Percentiles rank a stretch among this genome's conserved stretches.
These are phyloP conservation scores for Chorisops tibialis DNA, from an alignment of 2,888 invertebrate genomes.

Conservation along the genomic window DNA sequence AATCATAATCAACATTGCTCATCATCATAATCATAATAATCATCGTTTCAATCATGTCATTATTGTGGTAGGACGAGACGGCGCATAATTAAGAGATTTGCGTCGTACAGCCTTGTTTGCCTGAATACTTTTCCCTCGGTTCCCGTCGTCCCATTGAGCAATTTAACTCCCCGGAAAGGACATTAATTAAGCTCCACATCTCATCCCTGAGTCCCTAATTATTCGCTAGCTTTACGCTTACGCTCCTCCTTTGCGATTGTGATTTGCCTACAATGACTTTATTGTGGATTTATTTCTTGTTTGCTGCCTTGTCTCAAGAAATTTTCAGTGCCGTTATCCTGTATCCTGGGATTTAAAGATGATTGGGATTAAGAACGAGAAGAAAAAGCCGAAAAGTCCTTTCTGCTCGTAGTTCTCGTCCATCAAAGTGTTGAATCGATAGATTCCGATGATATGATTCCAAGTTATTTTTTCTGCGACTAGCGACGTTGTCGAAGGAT, in stretches of 20 bases:
- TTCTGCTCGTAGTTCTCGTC: background rate
- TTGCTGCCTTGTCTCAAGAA: background rate
- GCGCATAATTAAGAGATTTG: background rate
- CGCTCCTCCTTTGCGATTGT: background rate
- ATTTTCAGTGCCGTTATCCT: too few relatives aligned
- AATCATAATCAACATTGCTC: conserved; percentile 22
- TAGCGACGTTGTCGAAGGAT: conserved; percentile 1
- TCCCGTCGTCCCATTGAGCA: conserved; percentile 9
- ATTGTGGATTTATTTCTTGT: background rate
- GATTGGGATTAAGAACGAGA: background rate
- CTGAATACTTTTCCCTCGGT: background rate
- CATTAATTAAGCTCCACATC: conserved; percentile 20
- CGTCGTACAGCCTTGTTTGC: background rate
- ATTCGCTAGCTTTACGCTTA: background rate
- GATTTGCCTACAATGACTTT: background rate
- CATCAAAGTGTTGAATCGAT: background rate
- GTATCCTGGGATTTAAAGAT: too few relatives aligned
- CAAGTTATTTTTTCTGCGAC: background rate
- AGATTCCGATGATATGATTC: background rate
- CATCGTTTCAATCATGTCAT: conserved; percentile 22
- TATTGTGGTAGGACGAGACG: conserved; percentile 19
- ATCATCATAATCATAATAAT: conserved; percentile 23
- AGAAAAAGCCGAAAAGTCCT: background rate
- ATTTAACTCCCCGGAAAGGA: background rate
- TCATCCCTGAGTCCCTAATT: conserved; percentile 4